Percentiles rank a stretch among this genome's conserved stretches.
These are phyloP conservation scores for Heliconius himera DNA, from an alignment of 1,140 invertebrate genomes.

Conservation along the genomic window DNA sequence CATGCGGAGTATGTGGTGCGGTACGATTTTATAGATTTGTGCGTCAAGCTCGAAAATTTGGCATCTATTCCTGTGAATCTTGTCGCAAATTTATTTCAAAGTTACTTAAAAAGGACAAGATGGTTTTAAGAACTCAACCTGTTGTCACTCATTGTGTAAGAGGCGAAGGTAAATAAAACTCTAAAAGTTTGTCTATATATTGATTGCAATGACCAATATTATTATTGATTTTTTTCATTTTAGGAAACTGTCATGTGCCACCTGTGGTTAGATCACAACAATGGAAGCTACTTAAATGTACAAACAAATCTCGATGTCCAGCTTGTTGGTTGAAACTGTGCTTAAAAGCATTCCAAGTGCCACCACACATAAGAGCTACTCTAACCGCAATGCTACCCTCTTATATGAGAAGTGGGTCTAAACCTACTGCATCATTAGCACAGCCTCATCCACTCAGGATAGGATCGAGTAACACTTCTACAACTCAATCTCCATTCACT, in stretches of 20 bases:
- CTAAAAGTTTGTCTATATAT: neutral
- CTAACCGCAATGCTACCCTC: conserved; percentile 85
- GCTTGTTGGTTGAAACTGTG: conserved; percentile 95
- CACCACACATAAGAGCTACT: conserved; percentile 84
- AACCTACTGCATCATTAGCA: conserved; percentile 50
- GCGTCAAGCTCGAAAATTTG: conserved; percentile 90
- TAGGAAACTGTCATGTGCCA: conserved; percentile 86
- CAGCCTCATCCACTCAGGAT: conserved; percentile 63
- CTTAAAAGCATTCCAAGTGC: conserved; percentile 89
- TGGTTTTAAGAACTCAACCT: conserved; percentile 81
- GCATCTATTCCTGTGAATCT: conserved; percentile 91
- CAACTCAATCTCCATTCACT: conserved; percentile 56
- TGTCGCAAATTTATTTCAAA: conserved; percentile 93
- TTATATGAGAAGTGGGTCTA: conserved; percentile 70
- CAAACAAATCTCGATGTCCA: conserved; percentile 88
- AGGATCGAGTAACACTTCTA: conserved; percentile 47
- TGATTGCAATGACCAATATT: neutral
- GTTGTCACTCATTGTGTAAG: conserved; percentile 85
- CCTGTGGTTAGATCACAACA: conserved; percentile 86
- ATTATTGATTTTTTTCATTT: conserved; percentile 45
- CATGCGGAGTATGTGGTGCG: conserved; percentile 90
- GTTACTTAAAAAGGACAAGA: conserved; percentile 86
- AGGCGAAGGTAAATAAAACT: conserved; percentile 82
- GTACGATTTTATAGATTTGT: conserved; percentile 89
- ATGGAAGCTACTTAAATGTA: conserved; percentile 86